Conservation (phyloP, 2,797 vertebrate genomes). For the Phoebastria nigripes region DNA sequence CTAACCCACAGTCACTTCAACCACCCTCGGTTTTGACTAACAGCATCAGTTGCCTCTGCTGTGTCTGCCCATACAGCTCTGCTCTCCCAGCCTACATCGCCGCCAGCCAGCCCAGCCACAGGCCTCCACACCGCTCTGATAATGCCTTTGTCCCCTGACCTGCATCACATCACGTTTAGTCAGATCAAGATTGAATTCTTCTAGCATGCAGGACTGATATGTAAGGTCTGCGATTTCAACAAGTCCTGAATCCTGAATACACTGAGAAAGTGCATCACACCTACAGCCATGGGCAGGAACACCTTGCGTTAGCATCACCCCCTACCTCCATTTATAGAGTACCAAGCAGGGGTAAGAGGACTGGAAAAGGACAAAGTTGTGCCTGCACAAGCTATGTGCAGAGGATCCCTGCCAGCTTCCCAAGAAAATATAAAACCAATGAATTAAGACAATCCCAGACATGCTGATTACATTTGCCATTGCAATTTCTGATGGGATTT, state of each 20-base stretch:
- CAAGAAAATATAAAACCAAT: constrained; percentile 1
- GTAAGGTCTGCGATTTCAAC: neutral
- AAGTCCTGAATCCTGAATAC: neutral
- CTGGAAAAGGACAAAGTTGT: neutral
- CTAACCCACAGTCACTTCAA: neutral
- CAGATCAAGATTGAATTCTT: neutral
- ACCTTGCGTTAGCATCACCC: neutral
- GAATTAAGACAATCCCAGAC: constrained; percentile 50
- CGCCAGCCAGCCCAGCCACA: neutral
- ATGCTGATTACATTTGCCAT: constrained; percentile 30
- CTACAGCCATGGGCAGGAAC: neutral
- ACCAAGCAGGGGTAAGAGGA: neutral
- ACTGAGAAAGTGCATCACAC: neutral
- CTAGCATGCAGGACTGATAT: neutral
- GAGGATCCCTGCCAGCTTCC: neutral
- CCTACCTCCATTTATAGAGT: neutral
- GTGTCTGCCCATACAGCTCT: neutral
- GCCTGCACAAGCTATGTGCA: neutral
- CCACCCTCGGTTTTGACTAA: neutral
- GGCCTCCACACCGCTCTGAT: neutral
- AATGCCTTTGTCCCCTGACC: neutral
- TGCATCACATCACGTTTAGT: neutral
- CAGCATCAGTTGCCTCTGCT: neutral
- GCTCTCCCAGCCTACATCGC: neutral
- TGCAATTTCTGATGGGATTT: constrained; percentile 48